Conservation (phyloP, 2,113 vertebrate species). For the Tachysurus fulvidraco region DNA sequence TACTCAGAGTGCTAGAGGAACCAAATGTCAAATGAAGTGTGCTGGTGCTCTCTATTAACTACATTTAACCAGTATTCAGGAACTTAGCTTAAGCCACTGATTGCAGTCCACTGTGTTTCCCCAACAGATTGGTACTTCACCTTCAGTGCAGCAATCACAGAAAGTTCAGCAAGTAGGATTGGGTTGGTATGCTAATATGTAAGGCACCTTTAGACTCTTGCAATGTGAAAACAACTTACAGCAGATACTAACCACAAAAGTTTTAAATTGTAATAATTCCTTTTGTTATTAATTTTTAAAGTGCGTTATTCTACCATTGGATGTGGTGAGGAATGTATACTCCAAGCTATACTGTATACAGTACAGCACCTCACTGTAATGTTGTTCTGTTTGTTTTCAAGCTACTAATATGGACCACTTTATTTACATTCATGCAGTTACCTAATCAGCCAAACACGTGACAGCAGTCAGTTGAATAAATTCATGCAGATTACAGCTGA, state of each 20-base stretch:
- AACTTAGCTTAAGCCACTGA: constrained; percentile 7
- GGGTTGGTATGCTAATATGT: background rate
- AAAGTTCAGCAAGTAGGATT: background rate
- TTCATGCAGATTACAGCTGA: too few relatives aligned
- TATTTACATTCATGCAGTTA: too few relatives aligned
- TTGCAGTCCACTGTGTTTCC: constrained; percentile 8
- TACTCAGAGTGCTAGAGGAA: constrained; percentile 30
- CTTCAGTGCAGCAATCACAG: background rate
- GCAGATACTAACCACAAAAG: background rate
- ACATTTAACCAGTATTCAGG: background rate
- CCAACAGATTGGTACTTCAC: constrained; percentile 17
- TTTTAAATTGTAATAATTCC: background rate
- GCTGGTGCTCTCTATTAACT: constrained; percentile 5
- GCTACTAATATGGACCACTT: background rate
- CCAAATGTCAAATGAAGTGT: constrained; percentile 16
- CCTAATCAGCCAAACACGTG: too few relatives aligned
- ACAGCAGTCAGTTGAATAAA: too few relatives aligned
- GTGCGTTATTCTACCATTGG: background rate
- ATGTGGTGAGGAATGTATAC: background rate
- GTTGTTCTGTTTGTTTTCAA: too few relatives aligned
- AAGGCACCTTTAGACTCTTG: background rate
- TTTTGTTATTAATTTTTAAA: background rate
- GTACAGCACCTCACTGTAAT: background rate
- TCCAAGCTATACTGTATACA: background rate
- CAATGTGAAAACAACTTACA: background rate